Conservation (phyloP, 2,113 vertebrate species). For the Hirundichthys speculiger region DNA sequence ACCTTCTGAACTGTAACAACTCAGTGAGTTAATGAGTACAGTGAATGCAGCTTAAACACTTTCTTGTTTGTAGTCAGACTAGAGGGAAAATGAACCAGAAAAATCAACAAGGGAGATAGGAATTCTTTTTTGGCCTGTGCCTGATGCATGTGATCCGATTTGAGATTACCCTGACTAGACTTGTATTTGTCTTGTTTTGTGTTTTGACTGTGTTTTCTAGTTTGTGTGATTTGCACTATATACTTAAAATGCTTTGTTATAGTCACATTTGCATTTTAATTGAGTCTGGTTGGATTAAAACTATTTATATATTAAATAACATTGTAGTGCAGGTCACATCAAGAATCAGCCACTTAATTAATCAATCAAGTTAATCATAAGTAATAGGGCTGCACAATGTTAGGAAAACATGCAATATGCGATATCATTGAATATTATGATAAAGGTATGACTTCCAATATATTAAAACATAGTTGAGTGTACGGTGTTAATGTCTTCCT, state of each 20-base stretch:
- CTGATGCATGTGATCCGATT: constrained; percentile 55
- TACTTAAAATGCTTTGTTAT: neutral
- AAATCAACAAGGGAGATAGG: neutral
- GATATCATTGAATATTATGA: too few relatives aligned
- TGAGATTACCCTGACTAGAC: constrained; percentile 27
- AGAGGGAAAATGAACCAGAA: neutral
- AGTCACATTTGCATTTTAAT: constrained; percentile 10
- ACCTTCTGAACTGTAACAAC: constrained; percentile 25
- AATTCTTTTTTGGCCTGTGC: constrained; percentile 49
- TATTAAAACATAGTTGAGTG: too few relatives aligned
- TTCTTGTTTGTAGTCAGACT: constrained; percentile 1
- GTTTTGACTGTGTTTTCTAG: constrained; percentile 16
- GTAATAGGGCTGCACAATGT: too few relatives aligned
- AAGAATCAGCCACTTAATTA: constrained; percentile 49
- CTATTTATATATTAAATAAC: constrained; percentile 2
- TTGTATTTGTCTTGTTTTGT: constrained; percentile 33
- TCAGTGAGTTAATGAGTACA: constrained; percentile 30
- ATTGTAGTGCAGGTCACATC: constrained; percentile 69
- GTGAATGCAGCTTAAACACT: constrained; percentile 22
- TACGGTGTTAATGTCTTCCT: too few relatives aligned
- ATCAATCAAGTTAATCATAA: neutral
- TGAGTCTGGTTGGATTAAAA: neutral
- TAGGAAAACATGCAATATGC: too few relatives aligned
- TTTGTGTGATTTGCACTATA: constrained; percentile 64
- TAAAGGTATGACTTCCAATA: too few relatives aligned